Conservation (phyloP, 92 coral and sea anemone genomes). For the Nematostella vectensis region DNA sequence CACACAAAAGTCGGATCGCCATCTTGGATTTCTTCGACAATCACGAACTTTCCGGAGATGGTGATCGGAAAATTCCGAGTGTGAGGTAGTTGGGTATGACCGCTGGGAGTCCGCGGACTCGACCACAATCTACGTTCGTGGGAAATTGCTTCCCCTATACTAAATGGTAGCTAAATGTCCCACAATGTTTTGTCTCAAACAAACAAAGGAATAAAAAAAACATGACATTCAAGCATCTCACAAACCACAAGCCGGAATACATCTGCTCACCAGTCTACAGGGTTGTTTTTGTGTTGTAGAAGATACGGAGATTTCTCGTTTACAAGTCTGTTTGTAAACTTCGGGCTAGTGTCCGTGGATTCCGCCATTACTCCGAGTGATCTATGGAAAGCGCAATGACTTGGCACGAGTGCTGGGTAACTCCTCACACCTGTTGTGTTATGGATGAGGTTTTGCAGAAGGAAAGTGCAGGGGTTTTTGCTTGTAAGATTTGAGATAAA, state of each 20-base stretch:
- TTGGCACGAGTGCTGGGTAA: background rate
- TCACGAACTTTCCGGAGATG: too few relatives aligned
- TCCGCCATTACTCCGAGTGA: background rate
- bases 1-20: too few relatives aligned
- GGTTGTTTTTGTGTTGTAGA: constrained; percentile 89
- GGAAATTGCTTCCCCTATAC: too few relatives aligned
- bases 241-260: too few relatives aligned
- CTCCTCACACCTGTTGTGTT: background rate
- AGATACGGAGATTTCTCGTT: constrained; percentile 92
- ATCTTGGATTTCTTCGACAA: too few relatives aligned
- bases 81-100: too few relatives aligned
- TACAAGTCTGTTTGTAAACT: constrained; percentile 62
- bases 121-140: too few relatives aligned
- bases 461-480: background rate
- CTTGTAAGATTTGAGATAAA: background rate
- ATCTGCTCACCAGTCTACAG: constrained; percentile 94
- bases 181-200: too few relatives aligned
- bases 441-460: background rate
- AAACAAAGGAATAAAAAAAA: background rate
- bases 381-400: background rate
- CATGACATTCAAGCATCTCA: too few relatives aligned
- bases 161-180: too few relatives aligned
- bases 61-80: too few relatives aligned
- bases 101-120: too few relatives aligned
- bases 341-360: constrained; percentile 6